These are phyloP conservation scores for Melikaiella ostensackeni DNA, from an alignment of 2,888 invertebrate species.

Conservation along the genomic window DNA sequence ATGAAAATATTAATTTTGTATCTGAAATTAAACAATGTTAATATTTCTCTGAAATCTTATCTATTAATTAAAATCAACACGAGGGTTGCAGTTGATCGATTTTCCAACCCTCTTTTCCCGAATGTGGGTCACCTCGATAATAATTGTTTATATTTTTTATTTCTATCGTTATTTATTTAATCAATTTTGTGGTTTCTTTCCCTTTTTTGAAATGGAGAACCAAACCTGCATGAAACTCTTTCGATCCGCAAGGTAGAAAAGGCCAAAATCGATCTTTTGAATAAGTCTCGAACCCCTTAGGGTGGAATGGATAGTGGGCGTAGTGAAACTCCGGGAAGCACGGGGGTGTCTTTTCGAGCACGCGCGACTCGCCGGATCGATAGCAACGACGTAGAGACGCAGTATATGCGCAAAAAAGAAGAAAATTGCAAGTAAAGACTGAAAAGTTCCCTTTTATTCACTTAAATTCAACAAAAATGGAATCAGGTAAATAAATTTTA, in stretches of 20 bases:
- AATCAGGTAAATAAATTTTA: too few relatives aligned
- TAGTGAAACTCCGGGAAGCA: slow-evolving; percentile 45
- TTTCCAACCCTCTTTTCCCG: neutral
- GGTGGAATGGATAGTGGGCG: slow-evolving; percentile 40
- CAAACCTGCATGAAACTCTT: neutral
- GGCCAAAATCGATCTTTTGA: slow-evolving; percentile 48
- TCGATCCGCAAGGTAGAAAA: slow-evolving; percentile 39
- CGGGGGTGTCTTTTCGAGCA: slow-evolving; percentile 62
- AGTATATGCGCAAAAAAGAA: slow-evolving; percentile 23
- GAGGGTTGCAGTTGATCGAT: neutral
- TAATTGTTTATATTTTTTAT: neutral
- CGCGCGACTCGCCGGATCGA: slow-evolving; percentile 69
- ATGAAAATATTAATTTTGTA: too few relatives aligned
- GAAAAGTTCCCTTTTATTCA: neutral
- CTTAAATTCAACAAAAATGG: neutral
- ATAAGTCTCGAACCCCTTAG: slow-evolving; percentile 42
- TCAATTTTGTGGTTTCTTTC: neutral
- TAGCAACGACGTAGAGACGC: slow-evolving; percentile 54
- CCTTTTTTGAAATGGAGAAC: neutral
- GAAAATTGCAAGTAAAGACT: neutral
- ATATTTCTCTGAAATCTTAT: neutral
- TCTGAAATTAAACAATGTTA: too few relatives aligned
- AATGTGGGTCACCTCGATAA: neutral
- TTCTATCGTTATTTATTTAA: too few relatives aligned
- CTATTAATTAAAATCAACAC: neutral